Percentiles rank a stretch among this genome's conserved stretches.
phyloP scores from a whole-genome alignment of 2,888 invertebrate genomes.

The Sinhomidia bicolor region DNA sequence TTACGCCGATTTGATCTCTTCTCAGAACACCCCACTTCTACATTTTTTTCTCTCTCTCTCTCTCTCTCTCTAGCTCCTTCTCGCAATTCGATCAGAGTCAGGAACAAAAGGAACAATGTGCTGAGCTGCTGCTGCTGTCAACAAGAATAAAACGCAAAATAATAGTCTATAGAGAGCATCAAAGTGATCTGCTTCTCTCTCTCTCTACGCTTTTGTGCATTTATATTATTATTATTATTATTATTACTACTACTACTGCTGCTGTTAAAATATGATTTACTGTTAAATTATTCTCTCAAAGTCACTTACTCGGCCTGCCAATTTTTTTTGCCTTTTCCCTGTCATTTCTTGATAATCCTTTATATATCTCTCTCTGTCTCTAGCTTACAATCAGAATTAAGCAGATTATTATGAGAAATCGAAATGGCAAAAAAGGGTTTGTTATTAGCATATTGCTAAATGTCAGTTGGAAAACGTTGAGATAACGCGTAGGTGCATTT shows the following conservation, averaged over 20 bases:
- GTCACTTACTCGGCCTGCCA: not conserved
- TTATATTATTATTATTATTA: not conserved
- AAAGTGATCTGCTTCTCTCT: not conserved
- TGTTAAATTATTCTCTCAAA: constrained; percentile 10
- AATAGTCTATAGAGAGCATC: not conserved
- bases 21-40: not conserved
- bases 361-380: not conserved
- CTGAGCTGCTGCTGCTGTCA: too few species aligned
- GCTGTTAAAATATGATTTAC: constrained; percentile 27
- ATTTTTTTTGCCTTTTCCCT: constrained; percentile 5
- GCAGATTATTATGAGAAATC: constrained; percentile 32
- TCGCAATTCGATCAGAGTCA: too few species aligned
- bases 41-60: too few species aligned
- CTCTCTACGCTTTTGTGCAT: not conserved
- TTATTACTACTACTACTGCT: not conserved
- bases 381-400: constrained; percentile 31
- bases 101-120: not conserved
- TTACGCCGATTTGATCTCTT: not conserved
- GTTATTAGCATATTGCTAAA: constrained; percentile 51
- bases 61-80: too few species aligned
- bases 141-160: not conserved
- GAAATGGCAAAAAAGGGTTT: constrained; percentile 13
- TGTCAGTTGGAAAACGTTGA: constrained; percentile 37
- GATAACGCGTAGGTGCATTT: not conserved
- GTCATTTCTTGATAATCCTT: not conserved